phyloP scores from a whole-genome alignment of 2,113 vertebrate genomes.

The Eretmochelys imbricata region DNA sequence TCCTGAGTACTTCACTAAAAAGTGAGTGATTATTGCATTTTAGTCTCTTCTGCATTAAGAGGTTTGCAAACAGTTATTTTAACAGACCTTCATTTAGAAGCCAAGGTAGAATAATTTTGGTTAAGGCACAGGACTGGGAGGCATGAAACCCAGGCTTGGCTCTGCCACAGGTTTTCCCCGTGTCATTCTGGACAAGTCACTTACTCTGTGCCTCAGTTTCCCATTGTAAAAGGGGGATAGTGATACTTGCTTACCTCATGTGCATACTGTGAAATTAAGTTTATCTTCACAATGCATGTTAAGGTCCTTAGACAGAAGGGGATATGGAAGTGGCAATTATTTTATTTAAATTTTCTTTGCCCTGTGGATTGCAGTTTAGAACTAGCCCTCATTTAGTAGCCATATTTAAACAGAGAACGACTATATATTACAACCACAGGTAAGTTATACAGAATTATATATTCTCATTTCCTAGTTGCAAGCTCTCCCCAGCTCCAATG shows the following conservation, averaged over 20 bases:
- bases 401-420: background rate
- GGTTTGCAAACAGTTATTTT: background rate
- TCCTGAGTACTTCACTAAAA: accelerated
- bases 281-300: background rate
- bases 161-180: background rate
- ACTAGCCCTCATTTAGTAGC: background rate
- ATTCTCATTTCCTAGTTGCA: background rate
- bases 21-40: background rate
- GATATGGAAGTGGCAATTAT: background rate
- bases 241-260: no score
- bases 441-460: background rate
- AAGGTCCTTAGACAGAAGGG: background rate
- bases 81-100: background rate
- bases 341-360: background rate
- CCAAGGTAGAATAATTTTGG: background rate
- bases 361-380: background rate
- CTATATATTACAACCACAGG: background rate
- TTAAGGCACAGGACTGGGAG: background rate
- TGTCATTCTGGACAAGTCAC: background rate
- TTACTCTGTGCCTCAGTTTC: background rate
- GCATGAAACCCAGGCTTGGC: background rate
- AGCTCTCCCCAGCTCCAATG: background rate
- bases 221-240: background rate
- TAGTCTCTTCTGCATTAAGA: background rate
- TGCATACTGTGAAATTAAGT: background rate